Conservation (phyloP, 2,888 invertebrate species). For the Stenchaetothrips biformis region DNA sequence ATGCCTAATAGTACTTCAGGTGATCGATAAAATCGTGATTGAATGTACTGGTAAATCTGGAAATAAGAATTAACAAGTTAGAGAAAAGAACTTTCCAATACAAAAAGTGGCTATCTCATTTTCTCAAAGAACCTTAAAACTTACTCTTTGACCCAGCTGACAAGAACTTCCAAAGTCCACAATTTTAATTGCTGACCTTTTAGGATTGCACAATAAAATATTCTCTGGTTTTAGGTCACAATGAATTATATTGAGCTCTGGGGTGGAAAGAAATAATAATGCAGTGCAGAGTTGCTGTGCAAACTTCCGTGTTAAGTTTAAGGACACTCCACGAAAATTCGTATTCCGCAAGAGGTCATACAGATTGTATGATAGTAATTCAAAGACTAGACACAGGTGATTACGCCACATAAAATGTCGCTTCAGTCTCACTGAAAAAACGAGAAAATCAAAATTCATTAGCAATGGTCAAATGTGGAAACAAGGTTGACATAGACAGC, state of each 20-base stretch:
- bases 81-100: neutral
- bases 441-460: constrained; percentile 31
- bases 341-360: constrained; percentile 99
- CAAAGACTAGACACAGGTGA: constrained; percentile 99
- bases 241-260: constrained; percentile 99
- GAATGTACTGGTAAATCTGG: constrained; percentile 99
- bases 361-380: constrained; percentile 97
- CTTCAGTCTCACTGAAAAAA: constrained; percentile 90
- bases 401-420: constrained; percentile 99
- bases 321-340: constrained; percentile 98
- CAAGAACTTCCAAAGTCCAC: constrained; percentile 99
- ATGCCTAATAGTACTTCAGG: constrained; percentile 98
- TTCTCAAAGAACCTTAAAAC: constrained; percentile 42
- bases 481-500: constrained; percentile 27
- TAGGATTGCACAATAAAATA: constrained; percentile 98
- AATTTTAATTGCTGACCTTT: constrained; percentile 99
- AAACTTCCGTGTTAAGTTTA: constrained; percentile 99
- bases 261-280: constrained; percentile 96
- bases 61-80: constrained; percentile 41
- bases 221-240: constrained; percentile 99
- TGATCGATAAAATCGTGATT: constrained; percentile 96
- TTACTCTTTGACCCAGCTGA: constrained; percentile 97
- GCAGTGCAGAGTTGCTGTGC: constrained; percentile 99
- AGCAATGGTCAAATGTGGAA: constrained; percentile 25
- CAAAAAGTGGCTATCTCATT: neutral